Base-by-base conservation (phyloP, 2,113 vertebrate species). In the Phycodurus eques region DNA sequence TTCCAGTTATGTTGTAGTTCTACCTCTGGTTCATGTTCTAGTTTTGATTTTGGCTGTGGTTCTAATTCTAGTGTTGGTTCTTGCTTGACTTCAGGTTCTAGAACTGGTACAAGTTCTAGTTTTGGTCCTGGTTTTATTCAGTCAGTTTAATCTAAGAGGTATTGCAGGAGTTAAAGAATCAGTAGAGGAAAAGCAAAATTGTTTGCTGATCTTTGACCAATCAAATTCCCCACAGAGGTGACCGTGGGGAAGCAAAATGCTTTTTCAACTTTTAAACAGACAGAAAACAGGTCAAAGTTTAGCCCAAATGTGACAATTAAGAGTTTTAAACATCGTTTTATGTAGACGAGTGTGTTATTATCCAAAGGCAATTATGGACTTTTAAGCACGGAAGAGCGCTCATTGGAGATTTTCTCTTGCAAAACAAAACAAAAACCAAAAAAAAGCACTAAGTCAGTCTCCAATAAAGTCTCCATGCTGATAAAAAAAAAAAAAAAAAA, bases 291-390 rank as follows among this genome's bases (percentile, higher is more conserved):
- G 17, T 33, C 35, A 31, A 57, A 14, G 33, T 20, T 61, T 12
- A 76, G 17, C 19, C 49, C 42, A 4, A 9, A 14, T 7, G 27
- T 35, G 1, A 56, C 56, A 65, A 68, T 71, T 8, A 63, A 27
- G 57, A 6, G 2, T 56, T 20, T 44, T 46, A 66, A 70, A 51
- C 7, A 39, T 20, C 39, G n/a, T 65, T 46, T n/a, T 46, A 43
- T 46, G 39, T 1, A 54, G 19, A 33, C 43, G 56, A 19, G 56
- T 1, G 17, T 12, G 15, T 33, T 27, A 17, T 63, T 67, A 60
- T 35, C 39, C 1, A 47, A 68, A 72, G 20, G 60, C 59, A 71
- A 68, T 72, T 74, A 78, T 56, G 5, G 43, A 74, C 80, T 68
- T 77, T 47, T 67, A 19, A 35, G 19, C 31, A 61, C 5, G 31